Percentiles rank a stretch among this genome's conserved stretches.
Evolutionary conservation across 2,113 vertebrate genomes (phyloP).

Genomic region (Mus musculus): DNA sequence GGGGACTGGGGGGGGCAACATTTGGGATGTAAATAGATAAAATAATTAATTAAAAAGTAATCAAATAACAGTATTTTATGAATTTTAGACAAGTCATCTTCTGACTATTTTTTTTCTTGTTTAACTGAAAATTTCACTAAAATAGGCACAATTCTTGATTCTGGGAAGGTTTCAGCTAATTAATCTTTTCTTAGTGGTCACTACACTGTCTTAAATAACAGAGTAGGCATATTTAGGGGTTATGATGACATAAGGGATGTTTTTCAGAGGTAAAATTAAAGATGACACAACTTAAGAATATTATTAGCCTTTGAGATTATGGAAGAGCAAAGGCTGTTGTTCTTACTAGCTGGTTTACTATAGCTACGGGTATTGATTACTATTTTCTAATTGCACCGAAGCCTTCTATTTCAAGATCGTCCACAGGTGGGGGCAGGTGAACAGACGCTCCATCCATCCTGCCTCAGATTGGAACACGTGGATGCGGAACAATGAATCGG

Average conservation of each 20-base stretch:
- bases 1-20: too few species aligned
- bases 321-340: neutral
- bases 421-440: neutral
- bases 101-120: neutral
- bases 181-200: neutral
- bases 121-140: neutral
- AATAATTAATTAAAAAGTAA: neutral
- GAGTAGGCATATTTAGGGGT: neutral
- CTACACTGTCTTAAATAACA: neutral
- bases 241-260: neutral
- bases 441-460: neutral
- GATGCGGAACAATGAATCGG: neutral
- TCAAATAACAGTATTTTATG: neutral
- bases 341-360: neutral
- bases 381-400: neutral
- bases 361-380: neutral
- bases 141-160: neutral
- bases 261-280: constrained; percentile 11
- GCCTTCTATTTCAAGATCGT: neutral
- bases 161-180: neutral
- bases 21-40: too few species aligned
- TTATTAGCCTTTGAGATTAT: neutral
- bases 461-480: neutral
- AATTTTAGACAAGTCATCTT: neutral
- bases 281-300: neutral